These are phyloP conservation scores for Ernsta delagoae DNA, from an alignment of 2,888 invertebrate genomes.

Conservation along the genomic window DNA sequence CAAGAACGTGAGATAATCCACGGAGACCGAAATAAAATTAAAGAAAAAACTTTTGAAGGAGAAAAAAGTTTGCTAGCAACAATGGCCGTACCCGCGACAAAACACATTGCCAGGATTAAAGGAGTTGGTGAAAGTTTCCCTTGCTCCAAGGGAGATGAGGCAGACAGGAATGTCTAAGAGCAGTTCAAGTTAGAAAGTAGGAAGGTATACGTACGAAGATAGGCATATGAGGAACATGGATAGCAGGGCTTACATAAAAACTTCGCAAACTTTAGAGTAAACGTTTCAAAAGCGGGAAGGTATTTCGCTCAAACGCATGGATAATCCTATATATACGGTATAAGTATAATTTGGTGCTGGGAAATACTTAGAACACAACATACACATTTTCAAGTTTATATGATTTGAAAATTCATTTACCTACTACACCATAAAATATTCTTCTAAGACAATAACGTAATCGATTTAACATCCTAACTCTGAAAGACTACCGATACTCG, in stretches of 20 bases:
- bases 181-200: conserved; percentile 32
- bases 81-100: conserved; percentile 73
- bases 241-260: conserved; percentile 27
- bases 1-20: conserved; percentile 55
- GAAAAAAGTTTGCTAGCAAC: conserved; percentile 70
- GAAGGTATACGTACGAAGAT: conserved; percentile 10
- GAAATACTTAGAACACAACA: no score
- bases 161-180: conserved; percentile 45
- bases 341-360: background rate
- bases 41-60: conserved; percentile 64
- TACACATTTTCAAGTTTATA: no score
- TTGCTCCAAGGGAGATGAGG: conserved; percentile 50
- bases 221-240: conserved; percentile 18
- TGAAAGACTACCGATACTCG: background rate
- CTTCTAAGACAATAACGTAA: background rate
- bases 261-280: conserved; percentile 15
- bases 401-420: no score
- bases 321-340: background rate
- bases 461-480: background rate
- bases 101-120: conserved; percentile 79
- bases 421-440: background rate
- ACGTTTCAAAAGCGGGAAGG: background rate
- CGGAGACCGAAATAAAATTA: conserved; percentile 72
- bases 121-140: conserved; percentile 57
- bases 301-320: background rate